Conservation (phyloP, 2,113 vertebrate genomes). For the Macquaria ambigua region DNA sequence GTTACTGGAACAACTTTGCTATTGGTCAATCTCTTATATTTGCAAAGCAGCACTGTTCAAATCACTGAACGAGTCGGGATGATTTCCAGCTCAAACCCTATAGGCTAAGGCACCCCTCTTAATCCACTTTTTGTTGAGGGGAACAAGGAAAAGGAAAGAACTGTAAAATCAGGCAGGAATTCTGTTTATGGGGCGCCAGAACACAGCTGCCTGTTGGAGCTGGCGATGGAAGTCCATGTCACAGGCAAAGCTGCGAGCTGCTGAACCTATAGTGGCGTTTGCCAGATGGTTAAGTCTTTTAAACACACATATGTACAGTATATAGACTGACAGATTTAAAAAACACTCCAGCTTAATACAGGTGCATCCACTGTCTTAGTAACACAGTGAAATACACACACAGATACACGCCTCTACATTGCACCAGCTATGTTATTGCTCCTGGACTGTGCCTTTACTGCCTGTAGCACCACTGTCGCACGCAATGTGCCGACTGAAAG, state of each 20-base stretch:
- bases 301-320: constrained; percentile 21
- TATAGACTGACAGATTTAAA: constrained; percentile 47
- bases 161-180: constrained; percentile 79
- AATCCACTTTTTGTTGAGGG: constrained; percentile 50
- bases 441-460: constrained; percentile 55
- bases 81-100: constrained; percentile 47
- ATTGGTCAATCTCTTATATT: constrained; percentile 1
- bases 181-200: constrained; percentile 74
- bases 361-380: constrained; percentile 62
- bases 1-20: constrained; percentile 26
- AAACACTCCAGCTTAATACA: constrained; percentile 52
- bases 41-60: constrained; percentile 24
- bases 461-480: constrained; percentile 60
- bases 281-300: constrained; percentile 71
- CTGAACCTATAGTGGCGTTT: constrained; percentile 52
- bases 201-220: constrained; percentile 70
- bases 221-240: constrained; percentile 64
- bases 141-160: constrained; percentile 68
- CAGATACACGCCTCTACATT: constrained; percentile 26
- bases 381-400: constrained; percentile 22
- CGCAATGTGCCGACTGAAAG: constrained; percentile 70
- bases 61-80: constrained; percentile 13
- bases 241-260: constrained; percentile 50
- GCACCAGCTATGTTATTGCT: constrained; percentile 64
- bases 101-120: constrained; percentile 17